Evolutionary conservation across 2,113 vertebrate species (phyloP), one percentile per base, ranked within the genome.

Genomic region (Hippocampus guttulatus): DNA sequence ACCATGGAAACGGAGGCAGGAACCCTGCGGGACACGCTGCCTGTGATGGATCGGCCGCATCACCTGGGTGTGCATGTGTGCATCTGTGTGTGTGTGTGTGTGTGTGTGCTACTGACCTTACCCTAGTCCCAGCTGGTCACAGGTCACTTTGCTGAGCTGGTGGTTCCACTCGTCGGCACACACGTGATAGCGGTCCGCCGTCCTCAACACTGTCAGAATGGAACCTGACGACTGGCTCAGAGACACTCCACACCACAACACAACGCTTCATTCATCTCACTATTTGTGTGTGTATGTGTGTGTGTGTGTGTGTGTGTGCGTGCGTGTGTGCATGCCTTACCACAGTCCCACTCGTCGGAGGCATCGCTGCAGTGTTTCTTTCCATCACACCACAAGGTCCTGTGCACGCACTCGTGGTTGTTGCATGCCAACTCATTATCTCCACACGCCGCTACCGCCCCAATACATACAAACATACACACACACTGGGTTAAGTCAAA

Each of bases 341-440:
- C 96, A 38, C 97, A 98, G 84, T 92, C 85, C 97, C 96, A 99
- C 64, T 99, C 97, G 15, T 99, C 97, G 0, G 97, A 99, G 81
- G 93, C 92, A 91, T 99, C 97, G 0, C 90, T 81, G 30, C 97
- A 99, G 85, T 98, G 93, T 3, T 88, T 90, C 67, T 41, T 81
- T 0, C 97, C 97, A 1, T 99, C 94, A 41, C 97, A 99, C 97
- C 97, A 99, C 64, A 88, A 82, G 0, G 92, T 93, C 0, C 90
- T 94, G 2, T 93, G 89, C 15, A 98, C 93, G 66, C 97, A 99
- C 75, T 94, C 90, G 0, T 98, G 95, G 83, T 95, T 96, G 73
- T 88, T 93, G 58, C 97, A 99, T 72, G 94, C 89, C 0, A 96
- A 70, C 75, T 99, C 95, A 38, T 92, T 89, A 2, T 92, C 92